phyloP scores from a whole-genome alignment of 2,888 invertebrate genomes.

The Habrosyne pyritoides region DNA sequence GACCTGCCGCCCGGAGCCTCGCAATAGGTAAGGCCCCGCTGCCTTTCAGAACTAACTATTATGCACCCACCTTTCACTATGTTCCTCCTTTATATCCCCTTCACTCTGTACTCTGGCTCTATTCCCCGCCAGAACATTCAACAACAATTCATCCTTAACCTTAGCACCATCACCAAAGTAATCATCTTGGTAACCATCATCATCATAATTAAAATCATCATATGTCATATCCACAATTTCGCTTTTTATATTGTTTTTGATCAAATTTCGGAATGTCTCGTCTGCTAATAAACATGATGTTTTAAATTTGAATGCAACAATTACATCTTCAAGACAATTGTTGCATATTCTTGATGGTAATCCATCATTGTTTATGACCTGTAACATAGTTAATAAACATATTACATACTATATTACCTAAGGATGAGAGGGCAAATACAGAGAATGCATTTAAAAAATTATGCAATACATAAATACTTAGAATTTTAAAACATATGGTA shows the following conservation, averaged over 20 bases:
- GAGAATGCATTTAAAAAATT: no score
- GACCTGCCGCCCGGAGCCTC: no score
- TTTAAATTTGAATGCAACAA: constrained; percentile 51
- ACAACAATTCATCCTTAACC: constrained; percentile 14
- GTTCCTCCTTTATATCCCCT: background rate
- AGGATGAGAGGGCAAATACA: no score
- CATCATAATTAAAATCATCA: constrained; percentile 14
- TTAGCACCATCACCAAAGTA: constrained; percentile 18
- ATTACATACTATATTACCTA: background rate
- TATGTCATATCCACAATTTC: constrained; percentile 25
- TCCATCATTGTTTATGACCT: constrained; percentile 37
- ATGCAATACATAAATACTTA: no score
- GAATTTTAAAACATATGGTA: no score
- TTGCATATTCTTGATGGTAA: constrained; percentile 49
- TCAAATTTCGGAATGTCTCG: constrained; percentile 34
- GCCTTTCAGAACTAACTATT: no score
- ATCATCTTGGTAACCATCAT: constrained; percentile 13
- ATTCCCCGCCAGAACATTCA: constrained; percentile 5
- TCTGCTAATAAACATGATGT: constrained; percentile 44
- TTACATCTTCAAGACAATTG: constrained; percentile 39
- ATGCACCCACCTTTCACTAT: background rate
- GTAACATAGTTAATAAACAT: constrained; percentile 12
- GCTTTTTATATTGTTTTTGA: constrained; percentile 28
- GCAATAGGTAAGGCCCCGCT: no score
- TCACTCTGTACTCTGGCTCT: background rate